phyloP scores from a whole-genome alignment of 2,888 invertebrate species.

The Drosophila histrio region DNA sequence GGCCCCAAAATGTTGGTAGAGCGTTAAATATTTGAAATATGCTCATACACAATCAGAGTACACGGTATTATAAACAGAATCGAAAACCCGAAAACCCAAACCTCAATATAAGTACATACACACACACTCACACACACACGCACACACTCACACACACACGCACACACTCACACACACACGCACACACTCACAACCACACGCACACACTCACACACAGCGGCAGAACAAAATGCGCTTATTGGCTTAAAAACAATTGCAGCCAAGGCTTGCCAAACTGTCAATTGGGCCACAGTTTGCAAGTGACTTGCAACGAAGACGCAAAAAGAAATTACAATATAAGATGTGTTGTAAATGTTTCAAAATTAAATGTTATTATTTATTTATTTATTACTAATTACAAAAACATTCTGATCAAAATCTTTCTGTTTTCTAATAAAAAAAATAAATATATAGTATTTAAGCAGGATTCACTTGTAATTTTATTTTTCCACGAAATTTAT shows the following conservation, averaged over 20 bases:
- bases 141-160: not conserved
- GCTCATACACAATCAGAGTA: slow-evolving; percentile 21
- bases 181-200: not conserved
- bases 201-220: not conserved
- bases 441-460: no score
- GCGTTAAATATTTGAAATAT: slow-evolving; percentile 35
- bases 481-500: no score
- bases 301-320: not conserved
- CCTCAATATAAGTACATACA: no score
- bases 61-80: not conserved
- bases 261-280: slow-evolving; percentile 29
- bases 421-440: no score
- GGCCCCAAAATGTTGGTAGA: slow-evolving; percentile 8
- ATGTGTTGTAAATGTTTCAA: no score
- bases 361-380: no score
- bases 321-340: no score
- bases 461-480: no score
- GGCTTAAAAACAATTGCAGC: slow-evolving; percentile 36
- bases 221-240: slow-evolving; percentile 45
- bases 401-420: no score
- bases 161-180: not conserved
- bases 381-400: no score
- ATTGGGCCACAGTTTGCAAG: slow-evolving; percentile 11
- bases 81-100: slow-evolving; percentile 4
- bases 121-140: not conserved